Evolutionary conservation across 1,140 invertebrate species (phyloP).

Genomic region (honey bee (Apis mellifera)): DNA sequence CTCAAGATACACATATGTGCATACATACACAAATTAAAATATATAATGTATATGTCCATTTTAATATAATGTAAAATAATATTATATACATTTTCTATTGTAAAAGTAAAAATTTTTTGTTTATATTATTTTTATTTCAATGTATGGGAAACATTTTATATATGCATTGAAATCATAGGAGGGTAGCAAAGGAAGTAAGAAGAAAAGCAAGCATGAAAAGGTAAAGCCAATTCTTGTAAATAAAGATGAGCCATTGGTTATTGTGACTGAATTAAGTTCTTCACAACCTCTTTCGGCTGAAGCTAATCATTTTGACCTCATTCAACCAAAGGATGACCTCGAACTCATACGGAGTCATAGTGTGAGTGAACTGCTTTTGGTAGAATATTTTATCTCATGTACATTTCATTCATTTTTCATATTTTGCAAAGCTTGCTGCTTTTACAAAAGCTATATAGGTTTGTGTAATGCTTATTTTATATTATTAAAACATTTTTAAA

Average conservation of each 20-base stretch:
- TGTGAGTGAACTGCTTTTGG: constrained; percentile 71
- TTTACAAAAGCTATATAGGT: constrained; percentile 16
- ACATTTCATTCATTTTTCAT: constrained; percentile 38
- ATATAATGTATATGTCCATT: constrained; percentile 45
- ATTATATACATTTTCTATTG: not conserved
- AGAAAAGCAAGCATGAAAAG: constrained; percentile 81
- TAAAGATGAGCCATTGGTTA: constrained; percentile 83
- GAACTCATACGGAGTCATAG: constrained; percentile 83
- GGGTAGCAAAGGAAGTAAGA: constrained; percentile 77
- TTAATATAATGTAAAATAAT: constrained; percentile 40
- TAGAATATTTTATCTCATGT: constrained; percentile 29
- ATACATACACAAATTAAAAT: not conserved
- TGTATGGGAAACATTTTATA: constrained; percentile 52
- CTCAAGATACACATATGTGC: too few relatives aligned
- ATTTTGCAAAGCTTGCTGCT: constrained; percentile 21
- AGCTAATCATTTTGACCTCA: constrained; percentile 89
- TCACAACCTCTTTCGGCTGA: constrained; percentile 70
- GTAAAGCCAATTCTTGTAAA: constrained; percentile 85
- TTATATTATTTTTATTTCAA: constrained; percentile 14
- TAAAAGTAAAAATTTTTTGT: constrained; percentile 3
- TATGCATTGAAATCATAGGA: constrained; percentile 74
- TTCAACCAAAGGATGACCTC: constrained; percentile 90
- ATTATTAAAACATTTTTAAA: not conserved
- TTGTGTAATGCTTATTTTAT: constrained; percentile 19
- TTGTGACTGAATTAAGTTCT: constrained; percentile 71